These are phyloP conservation scores for Hesperophylax magnus DNA, from an alignment of 1,140 invertebrate genomes.

Conservation along the genomic window DNA sequence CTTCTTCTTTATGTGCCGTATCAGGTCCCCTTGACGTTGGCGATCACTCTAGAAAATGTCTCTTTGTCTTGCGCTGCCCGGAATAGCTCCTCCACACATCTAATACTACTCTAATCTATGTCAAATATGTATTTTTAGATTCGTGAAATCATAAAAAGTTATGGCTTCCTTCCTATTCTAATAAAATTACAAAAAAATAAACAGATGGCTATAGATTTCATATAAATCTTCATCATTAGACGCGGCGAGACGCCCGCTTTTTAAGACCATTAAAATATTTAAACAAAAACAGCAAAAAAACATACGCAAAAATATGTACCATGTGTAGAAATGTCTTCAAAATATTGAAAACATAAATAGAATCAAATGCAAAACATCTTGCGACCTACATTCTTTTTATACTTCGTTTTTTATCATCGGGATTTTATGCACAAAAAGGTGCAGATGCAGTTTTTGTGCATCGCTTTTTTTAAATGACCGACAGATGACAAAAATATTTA, in stretches of 20 bases:
- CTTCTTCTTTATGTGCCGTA: too few relatives aligned
- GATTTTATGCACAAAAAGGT: constrained; percentile 18
- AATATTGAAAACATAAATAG: constrained; percentile 49
- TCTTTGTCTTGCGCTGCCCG: too few relatives aligned
- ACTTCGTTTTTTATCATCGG: constrained; percentile 26
- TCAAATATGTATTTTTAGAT: background rate
- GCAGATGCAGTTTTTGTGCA: constrained; percentile 49
- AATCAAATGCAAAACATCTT: constrained; percentile 54
- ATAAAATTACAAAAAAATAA: background rate
- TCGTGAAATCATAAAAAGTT: background rate
- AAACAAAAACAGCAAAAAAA: constrained; percentile 15
- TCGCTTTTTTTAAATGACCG: constrained; percentile 35
- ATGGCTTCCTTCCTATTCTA: background rate
- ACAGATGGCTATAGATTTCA: constrained; percentile 18
- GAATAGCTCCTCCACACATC: too few relatives aligned
- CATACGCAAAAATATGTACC: constrained; percentile 17
- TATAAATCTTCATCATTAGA: constrained; percentile 35
- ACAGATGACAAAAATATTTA: constrained; percentile 49
- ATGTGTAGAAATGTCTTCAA: background rate
- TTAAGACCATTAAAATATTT: constrained; percentile 20
- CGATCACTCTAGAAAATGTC: too few relatives aligned
- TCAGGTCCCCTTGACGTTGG: too few relatives aligned
- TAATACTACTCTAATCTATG: too few relatives aligned
- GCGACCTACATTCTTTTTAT: constrained; percentile 48
- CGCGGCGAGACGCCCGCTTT: background rate